Conservation (phyloP, 2,888 invertebrate species). For the Candidula unifasciata region DNA sequence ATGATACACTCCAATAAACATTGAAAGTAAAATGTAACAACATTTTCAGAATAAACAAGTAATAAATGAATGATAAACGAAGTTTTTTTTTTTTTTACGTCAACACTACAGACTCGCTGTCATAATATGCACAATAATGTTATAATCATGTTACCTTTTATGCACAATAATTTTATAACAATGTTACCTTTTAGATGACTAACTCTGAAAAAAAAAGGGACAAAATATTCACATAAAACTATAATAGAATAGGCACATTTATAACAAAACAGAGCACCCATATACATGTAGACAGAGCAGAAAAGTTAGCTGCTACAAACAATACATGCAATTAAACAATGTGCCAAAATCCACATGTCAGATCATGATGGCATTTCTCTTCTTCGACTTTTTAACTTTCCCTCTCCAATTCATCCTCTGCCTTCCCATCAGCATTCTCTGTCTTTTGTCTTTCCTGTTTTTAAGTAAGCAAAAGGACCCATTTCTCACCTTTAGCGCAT, state of each 20-base stretch:
- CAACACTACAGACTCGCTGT: neutral
- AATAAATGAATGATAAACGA: neutral
- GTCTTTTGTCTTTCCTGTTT: too few species aligned
- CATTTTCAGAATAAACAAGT: neutral
- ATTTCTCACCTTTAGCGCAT: too few species aligned
- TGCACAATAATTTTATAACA: neutral
- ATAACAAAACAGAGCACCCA: too few species aligned
- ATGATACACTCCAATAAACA: neutral
- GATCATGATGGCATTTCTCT: too few species aligned
- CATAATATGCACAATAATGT: neutral
- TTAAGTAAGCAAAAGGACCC: too few species aligned
- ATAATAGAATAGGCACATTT: neutral
- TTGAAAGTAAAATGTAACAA: neutral
- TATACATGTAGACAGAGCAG: too few species aligned
- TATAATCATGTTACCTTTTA: constrained; percentile 28
- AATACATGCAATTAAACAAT: too few species aligned
- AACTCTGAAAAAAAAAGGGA: constrained; percentile 32
- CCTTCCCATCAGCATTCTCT: too few species aligned
- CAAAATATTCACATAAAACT: constrained; percentile 25
- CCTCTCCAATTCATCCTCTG: neutral
- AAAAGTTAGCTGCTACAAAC: too few species aligned
- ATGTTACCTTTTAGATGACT: constrained; percentile 31
- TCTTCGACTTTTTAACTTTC: neutral
- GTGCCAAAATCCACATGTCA: too few species aligned
- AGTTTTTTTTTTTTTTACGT: neutral